Conservation (phyloP, 2,888 invertebrate genomes). For the Rotaria macrura region DNA sequence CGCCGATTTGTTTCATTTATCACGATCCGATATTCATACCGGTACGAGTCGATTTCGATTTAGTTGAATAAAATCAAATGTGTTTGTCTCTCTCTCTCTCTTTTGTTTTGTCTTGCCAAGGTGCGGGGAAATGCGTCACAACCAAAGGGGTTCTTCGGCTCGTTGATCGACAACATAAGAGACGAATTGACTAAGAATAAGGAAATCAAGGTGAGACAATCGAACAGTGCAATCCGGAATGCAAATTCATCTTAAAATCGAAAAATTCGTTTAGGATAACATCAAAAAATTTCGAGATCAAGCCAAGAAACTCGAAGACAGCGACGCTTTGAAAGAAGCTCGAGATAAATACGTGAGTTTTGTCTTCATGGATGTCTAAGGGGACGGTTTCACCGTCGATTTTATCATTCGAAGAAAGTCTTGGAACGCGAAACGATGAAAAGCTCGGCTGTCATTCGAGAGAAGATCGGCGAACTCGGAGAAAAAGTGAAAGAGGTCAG, state of each 20-base stretch:
- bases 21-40: background rate
- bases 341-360: constrained; percentile 53
- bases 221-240: too few relatives aligned
- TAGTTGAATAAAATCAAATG: background rate
- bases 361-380: too few relatives aligned
- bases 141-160: constrained; percentile 18
- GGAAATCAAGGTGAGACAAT: constrained; percentile 69
- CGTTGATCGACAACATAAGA: constrained; percentile 55
- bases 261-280: constrained; percentile 58
- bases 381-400: background rate
- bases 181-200: constrained; percentile 90
- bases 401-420: constrained; percentile 9
- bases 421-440: constrained; percentile 31
- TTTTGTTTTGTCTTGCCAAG: background rate
- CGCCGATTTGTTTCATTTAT: background rate
- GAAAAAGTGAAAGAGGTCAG: constrained; percentile 23
- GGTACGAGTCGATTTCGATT: background rate
- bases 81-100: too few relatives aligned
- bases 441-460: constrained; percentile 23
- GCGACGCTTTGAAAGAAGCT: constrained; percentile 86
- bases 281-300: constrained; percentile 88
- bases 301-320: constrained; percentile 88
- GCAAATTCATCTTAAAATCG: background rate
- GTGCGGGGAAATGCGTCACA: background rate
- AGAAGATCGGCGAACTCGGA: background rate